These are phyloP conservation scores for Marasmarcha lunaedactyla DNA, from an alignment of 2,888 invertebrate species.

Conservation along the genomic window DNA sequence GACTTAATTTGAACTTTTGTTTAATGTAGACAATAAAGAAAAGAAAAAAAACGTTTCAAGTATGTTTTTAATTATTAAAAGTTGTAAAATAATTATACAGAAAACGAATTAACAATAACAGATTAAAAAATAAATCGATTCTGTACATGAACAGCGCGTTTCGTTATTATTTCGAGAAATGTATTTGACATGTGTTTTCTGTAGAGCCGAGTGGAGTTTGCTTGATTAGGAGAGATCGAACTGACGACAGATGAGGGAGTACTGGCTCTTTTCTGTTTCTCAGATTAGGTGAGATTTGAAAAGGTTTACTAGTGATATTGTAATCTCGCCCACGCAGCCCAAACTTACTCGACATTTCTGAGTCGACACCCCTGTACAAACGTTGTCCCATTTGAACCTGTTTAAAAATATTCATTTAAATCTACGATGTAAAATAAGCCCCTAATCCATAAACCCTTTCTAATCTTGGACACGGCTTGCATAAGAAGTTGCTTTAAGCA, in stretches of 20 bases:
- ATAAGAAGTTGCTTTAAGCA: no score
- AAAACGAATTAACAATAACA: no score
- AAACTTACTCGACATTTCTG: slow-evolving; percentile 42
- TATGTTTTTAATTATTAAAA: no score
- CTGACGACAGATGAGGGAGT: slow-evolving; percentile 28
- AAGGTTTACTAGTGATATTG: slow-evolving; percentile 36
- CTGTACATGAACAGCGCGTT: no score
- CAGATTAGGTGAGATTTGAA: slow-evolving; percentile 25
- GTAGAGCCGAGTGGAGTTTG: slow-evolving; percentile 21
- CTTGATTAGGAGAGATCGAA: slow-evolving; percentile 32
- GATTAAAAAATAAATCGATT: no score
- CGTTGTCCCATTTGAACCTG: slow-evolving; percentile 45
- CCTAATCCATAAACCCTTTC: no score
- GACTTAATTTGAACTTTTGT: slow-evolving; percentile 5
- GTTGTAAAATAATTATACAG: no score
- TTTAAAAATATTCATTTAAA: slow-evolving; percentile 6
- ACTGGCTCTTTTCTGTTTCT: slow-evolving; percentile 39
- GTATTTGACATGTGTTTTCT: slow-evolving; percentile 5
- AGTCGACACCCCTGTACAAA: slow-evolving; percentile 47
- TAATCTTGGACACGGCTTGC: no score
- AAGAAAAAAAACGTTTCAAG: neutral
- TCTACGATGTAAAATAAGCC: no score
- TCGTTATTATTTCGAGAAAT: no score
- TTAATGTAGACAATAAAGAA: no score
- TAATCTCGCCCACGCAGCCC: slow-evolving; percentile 12